Base-by-base conservation (phyloP, 2,113 vertebrate species). In the Pterocles gutturalis region DNA sequence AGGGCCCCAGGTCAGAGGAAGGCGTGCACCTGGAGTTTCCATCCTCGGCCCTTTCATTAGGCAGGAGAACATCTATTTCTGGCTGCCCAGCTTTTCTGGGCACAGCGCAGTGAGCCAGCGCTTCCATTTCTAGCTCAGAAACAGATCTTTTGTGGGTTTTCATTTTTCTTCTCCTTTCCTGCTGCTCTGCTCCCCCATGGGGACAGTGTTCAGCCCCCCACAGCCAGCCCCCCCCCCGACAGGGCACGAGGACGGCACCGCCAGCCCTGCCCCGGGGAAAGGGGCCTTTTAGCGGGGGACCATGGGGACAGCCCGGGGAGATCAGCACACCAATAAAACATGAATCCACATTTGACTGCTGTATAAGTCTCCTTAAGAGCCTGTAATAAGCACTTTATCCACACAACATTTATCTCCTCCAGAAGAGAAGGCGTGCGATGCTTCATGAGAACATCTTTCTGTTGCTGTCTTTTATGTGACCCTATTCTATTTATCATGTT, bases 121-220 rank as follows among this genome's bases (percentile, higher is more conserved):
- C 66, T 83, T 71, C 38, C 61, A 79, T 66, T 95, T 79, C 65
- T 11, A 86, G 87, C 88, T 79, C 62, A 77, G 80, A 57, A 69
- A 57, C 1, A 9, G n/a, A 64, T 55, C 17, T 36, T 80, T 8
- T 21, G n/a, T 21, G 69, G 34, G 18, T 7, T 69, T 92, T 51
- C 10, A 15, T 46, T 81, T 49, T 49, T 13, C 41, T 41, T 12
- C 33, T 21, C 41, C 26, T 2, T 51, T 53, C 55, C 76, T 28
- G 31, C n/a, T 2, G 1, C 49, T 46, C 77, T 41, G 57, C 36
- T 29, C 28, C 71, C 26, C 38, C 0, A 0, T 0, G 1, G 13
- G 75, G 80, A 45, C 29, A 41, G 61, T 15, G 24, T 17, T 49
- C 1, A 0, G 5, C 13, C 28, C 21, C 66, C 34, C 38, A 11